Base-by-base conservation (phyloP, 2,888 invertebrate genomes). In the Pammene fasciana region DNA sequence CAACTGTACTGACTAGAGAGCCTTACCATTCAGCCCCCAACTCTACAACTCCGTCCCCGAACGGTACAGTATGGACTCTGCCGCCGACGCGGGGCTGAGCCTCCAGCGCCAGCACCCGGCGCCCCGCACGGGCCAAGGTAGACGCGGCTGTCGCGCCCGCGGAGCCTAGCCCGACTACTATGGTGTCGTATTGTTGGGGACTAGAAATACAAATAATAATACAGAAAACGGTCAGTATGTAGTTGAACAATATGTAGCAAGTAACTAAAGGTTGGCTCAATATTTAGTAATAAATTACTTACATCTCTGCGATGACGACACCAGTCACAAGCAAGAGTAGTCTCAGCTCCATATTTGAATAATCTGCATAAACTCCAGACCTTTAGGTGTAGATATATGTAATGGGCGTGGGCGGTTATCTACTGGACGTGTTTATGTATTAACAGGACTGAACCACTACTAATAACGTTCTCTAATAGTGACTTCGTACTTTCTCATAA, bases 21-120 rank as follows among this genome's bases (percentile, higher is more conserved):
- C 1, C 82, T 82, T 14, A 90, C 90, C 90, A 90, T 72, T 90
- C 91, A 0, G 88, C 90, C 0, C 90, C 90, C 0, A 89, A 67
- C 43, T 91, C 90, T 0, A 90, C 83, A 0, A 88, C 71, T 0
- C 89, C 89, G n/a, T 85, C 83, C 0, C 86, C 88, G 56, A 88
- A 87, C 0, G 80, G 77, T 13, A 84, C 85, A 0, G 90, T 89
- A 18, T 81, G 72, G 0, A 91, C 87, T 14, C 90, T 74, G 0
- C 90, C 90, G 0, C 90, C 90, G 1, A 89, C 61, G 10, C 87
- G 72, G 72, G 78, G 73, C 77, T 85, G 82, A 0, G 90, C 91
- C 14, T 91, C 91, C 0, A 91, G 68, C 0, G 78, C 91, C 0
- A 91, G 75, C 38, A 90, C 89, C 0, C 70, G 74, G 70, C 73